These are phyloP conservation scores for Diplodus sargus DNA, from an alignment of 2,797 vertebrate species.

Conservation along the genomic window DNA sequence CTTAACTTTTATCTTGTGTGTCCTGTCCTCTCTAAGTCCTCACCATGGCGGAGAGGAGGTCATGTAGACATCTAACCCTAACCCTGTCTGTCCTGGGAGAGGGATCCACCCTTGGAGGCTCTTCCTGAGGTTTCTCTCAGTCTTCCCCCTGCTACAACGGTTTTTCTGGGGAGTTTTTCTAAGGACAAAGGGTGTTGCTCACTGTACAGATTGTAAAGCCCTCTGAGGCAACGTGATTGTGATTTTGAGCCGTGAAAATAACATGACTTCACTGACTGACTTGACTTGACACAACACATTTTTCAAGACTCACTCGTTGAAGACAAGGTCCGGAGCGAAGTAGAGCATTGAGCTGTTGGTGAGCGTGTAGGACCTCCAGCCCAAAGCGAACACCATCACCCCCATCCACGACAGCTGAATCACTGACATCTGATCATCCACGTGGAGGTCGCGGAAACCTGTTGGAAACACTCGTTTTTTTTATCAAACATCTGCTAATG, in stretches of 20 bases:
- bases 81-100: too few species aligned
- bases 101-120: too few species aligned
- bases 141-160: too few species aligned
- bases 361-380: conserved; percentile 94
- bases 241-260: background rate
- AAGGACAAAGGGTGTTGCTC: too few species aligned
- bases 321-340: conserved; percentile 95
- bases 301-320: conserved; percentile 92
- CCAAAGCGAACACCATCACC: conserved; percentile 95
- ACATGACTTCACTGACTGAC: too few species aligned
- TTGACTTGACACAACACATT: background rate
- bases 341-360: conserved; percentile 95
- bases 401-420: conserved; percentile 98
- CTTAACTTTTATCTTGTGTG: background rate
- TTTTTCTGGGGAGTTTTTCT: too few species aligned
- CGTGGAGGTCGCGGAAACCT: conserved; percentile 94
- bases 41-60: too few species aligned
- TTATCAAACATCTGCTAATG: background rate
- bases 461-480: conserved; percentile 6
- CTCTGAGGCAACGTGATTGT: too few species aligned
- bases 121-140: too few species aligned
- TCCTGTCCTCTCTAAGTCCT: too few species aligned
- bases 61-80: too few species aligned
- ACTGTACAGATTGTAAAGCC: too few species aligned
- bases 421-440: conserved; percentile 96